Evolutionary conservation across 2,797 vertebrate species (phyloP).

Genomic region (Chaenodraco wilsoni): DNA sequence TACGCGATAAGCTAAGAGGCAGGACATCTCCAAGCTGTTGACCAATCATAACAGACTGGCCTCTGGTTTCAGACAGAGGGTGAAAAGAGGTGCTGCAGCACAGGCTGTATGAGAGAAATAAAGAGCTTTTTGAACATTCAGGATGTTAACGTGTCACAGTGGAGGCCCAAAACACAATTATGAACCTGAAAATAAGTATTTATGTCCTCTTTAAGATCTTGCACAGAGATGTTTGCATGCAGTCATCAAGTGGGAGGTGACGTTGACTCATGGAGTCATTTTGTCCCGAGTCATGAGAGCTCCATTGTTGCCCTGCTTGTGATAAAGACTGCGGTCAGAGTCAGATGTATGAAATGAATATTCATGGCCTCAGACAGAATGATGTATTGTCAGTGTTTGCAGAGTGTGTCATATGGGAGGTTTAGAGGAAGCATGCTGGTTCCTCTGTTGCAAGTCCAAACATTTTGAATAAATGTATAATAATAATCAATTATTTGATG

Average conservation of each 20-base stretch:
- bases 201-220: not conserved
- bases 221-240: not conserved
- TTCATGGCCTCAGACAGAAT: slow-evolving; percentile 40
- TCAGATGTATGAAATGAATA: slow-evolving; percentile 60
- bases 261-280: slow-evolving; percentile 15
- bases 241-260: not conserved
- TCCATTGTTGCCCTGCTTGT: slow-evolving; percentile 45
- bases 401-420: not conserved
- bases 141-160: no score
- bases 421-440: slow-evolving; percentile 26
- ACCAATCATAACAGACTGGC: no score
- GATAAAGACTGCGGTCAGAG: slow-evolving; percentile 26
- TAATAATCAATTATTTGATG: not conserved
- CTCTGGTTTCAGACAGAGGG: no score
- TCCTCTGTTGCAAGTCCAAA: slow-evolving; percentile 10
- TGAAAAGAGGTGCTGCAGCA: no score
- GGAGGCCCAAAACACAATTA: no score
- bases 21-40: no score
- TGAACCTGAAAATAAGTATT: no score
- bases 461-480: not conserved
- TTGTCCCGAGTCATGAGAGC: slow-evolving; percentile 20
- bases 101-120: no score
- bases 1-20: no score
- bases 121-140: no score
- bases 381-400: slow-evolving; percentile 46